Percentiles rank a stretch among this genome's conserved stretches.
phyloP scores from a whole-genome alignment of 2,797 vertebrate genomes.

The Helarctos malayanus region DNA sequence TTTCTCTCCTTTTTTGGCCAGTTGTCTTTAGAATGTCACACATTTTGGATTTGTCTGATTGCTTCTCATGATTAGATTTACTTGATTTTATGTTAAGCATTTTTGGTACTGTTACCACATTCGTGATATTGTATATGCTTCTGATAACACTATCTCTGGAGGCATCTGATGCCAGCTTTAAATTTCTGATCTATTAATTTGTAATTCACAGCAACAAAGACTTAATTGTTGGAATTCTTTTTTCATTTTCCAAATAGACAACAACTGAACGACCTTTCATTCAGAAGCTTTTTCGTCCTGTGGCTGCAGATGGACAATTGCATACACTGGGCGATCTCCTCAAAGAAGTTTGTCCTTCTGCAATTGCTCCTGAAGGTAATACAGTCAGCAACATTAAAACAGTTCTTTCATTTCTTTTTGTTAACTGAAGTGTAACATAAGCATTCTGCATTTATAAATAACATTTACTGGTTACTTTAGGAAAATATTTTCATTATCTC shows the following conservation, averaged over 20 bases:
- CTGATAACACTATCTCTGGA: background rate
- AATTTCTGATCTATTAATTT: slow-evolving; percentile 31
- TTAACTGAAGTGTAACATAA: background rate
- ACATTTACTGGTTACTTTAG: background rate
- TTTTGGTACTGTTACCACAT: background rate
- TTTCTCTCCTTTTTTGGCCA: background rate
- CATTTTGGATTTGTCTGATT: background rate
- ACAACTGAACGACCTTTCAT: slow-evolving; percentile 96
- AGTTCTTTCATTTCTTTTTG: background rate
- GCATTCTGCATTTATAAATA: slow-evolving; percentile 10
- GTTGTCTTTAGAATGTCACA: background rate
- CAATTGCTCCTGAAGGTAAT: slow-evolving; percentile 93
- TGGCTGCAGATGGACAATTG: slow-evolving; percentile 93
- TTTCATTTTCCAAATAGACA: slow-evolving; percentile 90
- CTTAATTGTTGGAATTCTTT: slow-evolving; percentile 45
- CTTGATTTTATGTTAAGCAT: slow-evolving; percentile 6
- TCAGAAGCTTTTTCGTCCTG: slow-evolving; percentile 97
- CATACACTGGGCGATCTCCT: slow-evolving; percentile 96
- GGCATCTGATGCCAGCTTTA: background rate
- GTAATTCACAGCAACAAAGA: slow-evolving; percentile 1
- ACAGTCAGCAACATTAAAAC: background rate
- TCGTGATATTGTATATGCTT: background rate
- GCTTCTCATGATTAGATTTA: slow-evolving; percentile 6
- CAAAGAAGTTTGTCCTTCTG: slow-evolving; percentile 94
- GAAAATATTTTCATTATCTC: slow-evolving; percentile 58